Evolutionary conservation across 2,888 invertebrate species (phyloP).

Genomic region (Eudemis profundana): DNA sequence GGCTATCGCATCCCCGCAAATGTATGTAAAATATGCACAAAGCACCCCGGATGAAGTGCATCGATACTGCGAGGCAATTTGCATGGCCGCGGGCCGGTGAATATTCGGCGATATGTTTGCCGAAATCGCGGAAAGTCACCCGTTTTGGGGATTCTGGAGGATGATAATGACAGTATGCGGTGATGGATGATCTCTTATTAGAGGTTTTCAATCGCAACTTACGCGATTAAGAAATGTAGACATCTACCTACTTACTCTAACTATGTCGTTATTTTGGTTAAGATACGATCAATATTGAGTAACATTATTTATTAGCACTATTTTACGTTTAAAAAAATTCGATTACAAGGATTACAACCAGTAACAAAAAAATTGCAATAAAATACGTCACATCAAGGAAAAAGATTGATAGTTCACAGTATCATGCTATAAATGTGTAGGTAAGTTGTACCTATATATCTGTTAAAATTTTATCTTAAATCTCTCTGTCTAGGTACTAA

Average conservation of each 20-base stretch:
- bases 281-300: too few species aligned
- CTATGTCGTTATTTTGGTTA: background rate
- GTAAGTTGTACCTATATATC: too few species aligned
- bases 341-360: too few species aligned
- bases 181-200: constrained; percentile 32
- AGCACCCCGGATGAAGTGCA: constrained; percentile 81
- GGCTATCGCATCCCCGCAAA: constrained; percentile 75
- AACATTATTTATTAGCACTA: too few species aligned
- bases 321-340: too few species aligned
- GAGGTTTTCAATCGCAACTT: background rate
- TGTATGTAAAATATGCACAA: constrained; percentile 82
- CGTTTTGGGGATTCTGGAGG: constrained; percentile 25
- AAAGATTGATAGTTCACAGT: too few species aligned
- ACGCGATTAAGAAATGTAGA: background rate
- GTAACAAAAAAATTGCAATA: too few species aligned
- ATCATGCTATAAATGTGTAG: too few species aligned
- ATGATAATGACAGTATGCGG: constrained; percentile 30
- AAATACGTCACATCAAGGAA: too few species aligned
- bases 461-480: too few species aligned
- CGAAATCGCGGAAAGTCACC: constrained; percentile 60
- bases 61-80: constrained; percentile 80
- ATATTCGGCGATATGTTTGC: constrained; percentile 72
- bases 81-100: constrained; percentile 75
- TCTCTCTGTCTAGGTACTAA: too few species aligned
- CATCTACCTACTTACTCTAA: too few species aligned